phyloP scores from a whole-genome alignment of 2,888 invertebrate species.

The Dorcus parallelipipedus region DNA sequence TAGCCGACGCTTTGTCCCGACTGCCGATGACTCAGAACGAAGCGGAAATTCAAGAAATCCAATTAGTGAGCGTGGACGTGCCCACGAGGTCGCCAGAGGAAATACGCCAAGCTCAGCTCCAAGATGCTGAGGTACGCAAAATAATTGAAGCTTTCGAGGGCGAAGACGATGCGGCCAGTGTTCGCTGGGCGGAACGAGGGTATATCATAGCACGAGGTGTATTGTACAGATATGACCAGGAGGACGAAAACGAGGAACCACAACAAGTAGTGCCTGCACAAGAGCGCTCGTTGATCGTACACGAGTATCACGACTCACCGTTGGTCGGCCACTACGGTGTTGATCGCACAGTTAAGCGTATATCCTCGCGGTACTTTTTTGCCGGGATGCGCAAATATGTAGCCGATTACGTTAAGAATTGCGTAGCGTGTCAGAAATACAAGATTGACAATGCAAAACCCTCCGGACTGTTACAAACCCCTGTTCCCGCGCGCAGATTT shows the following conservation, averaged over 20 bases:
- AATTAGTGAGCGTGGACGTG: background rate
- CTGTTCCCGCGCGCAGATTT: constrained; percentile 25
- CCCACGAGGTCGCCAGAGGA: constrained; percentile 33
- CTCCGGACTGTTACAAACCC: constrained; percentile 22
- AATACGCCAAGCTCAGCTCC: constrained; percentile 14
- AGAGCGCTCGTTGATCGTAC: constrained; percentile 13
- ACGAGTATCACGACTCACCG: constrained; percentile 16
- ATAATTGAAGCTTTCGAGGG: constrained; percentile 19
- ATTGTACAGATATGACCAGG: constrained; percentile 21
- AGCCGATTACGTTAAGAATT: constrained; percentile 13
- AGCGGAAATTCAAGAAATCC: background rate
- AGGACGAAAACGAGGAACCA: constrained; percentile 10
- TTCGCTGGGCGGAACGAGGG: constrained; percentile 16
- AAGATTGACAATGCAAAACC: constrained; percentile 17
- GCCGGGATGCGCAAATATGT: too few species aligned
- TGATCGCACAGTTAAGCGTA: constrained; percentile 10
- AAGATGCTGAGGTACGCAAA: constrained; percentile 20
- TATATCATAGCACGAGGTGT: constrained; percentile 18
- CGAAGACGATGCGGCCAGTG: constrained; percentile 2
- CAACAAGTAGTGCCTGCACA: constrained; percentile 17
- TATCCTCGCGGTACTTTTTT: constrained; percentile 16
- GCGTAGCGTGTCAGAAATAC: constrained; percentile 21
- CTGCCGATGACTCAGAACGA: background rate
- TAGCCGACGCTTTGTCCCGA: too few species aligned
- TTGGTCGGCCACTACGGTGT: constrained; percentile 23